These are phyloP conservation scores for Melanotaenia trifasciata DNA, from an alignment of 2,797 vertebrate genomes.

Conservation along the genomic window DNA sequence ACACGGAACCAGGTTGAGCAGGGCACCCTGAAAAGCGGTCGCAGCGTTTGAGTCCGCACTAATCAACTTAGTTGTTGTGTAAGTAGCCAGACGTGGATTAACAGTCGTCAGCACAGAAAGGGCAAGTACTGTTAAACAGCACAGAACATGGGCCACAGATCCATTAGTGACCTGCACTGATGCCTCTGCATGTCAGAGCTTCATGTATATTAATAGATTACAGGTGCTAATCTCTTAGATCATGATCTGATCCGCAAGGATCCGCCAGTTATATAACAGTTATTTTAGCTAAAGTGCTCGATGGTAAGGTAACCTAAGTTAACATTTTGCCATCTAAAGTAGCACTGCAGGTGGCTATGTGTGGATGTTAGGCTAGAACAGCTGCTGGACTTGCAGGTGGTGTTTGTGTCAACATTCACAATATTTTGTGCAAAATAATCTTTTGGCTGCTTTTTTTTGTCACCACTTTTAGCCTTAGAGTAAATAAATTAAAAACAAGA, in stretches of 20 bases:
- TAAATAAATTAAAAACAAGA: constrained; percentile 14
- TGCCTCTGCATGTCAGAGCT: constrained; percentile 2
- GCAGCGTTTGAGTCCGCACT: constrained; percentile 5
- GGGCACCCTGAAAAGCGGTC: background rate
- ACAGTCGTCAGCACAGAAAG: constrained; percentile 5
- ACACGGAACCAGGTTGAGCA: background rate
- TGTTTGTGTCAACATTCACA: background rate
- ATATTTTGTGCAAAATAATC: constrained; percentile 19
- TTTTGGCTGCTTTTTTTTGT: constrained; percentile 35
- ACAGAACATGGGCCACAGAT: background rate
- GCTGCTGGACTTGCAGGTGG: constrained; percentile 11
- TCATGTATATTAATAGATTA: constrained; percentile 26
- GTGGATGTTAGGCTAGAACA: constrained; percentile 3
- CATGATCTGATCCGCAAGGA: constrained; percentile 11
- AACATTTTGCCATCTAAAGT: background rate
- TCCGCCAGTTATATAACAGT: constrained; percentile 21
- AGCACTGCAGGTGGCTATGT: background rate
- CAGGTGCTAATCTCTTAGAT: constrained; percentile 38
- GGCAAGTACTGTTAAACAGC: background rate
- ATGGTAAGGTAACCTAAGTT: background rate
- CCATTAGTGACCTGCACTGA: background rate
- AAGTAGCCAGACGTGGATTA: constrained; percentile 45
- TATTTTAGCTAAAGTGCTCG: constrained; percentile 9
- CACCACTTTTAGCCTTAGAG: constrained; percentile 64
- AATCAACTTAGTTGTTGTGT: constrained; percentile 24